Conservation (phyloP, 2,113 vertebrate genomes). For the Passer montanus region DNA sequence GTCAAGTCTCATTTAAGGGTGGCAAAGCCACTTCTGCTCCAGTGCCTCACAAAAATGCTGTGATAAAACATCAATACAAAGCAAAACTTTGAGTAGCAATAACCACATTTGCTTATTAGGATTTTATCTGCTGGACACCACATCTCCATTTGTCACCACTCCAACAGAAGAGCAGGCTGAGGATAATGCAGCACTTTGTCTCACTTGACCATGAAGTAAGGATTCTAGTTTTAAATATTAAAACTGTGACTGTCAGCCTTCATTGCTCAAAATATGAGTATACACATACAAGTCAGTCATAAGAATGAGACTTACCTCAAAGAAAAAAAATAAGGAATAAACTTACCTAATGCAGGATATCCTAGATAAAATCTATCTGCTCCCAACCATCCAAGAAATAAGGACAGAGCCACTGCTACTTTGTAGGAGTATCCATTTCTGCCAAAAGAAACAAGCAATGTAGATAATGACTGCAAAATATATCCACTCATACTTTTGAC, state of each 20-base stretch:
- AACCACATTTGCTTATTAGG: neutral
- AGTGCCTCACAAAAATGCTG: neutral
- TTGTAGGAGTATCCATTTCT: slow-evolving; percentile 97
- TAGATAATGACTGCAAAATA: slow-evolving; percentile 27
- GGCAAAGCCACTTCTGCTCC: neutral
- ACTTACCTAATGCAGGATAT: slow-evolving; percentile 94
- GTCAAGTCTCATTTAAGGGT: neutral
- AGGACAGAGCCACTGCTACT: slow-evolving; percentile 93
- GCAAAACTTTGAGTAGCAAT: neutral
- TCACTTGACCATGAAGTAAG: neutral
- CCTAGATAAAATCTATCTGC: slow-evolving; percentile 98
- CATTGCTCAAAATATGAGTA: neutral
- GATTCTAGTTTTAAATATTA: neutral
- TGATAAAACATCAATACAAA: neutral
- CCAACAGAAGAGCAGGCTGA: neutral
- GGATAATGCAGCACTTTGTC: neutral
- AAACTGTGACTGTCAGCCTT: neutral
- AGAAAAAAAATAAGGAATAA: neutral
- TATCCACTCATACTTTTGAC: slow-evolving; percentile 9
- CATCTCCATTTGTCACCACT: neutral
- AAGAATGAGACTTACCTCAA: neutral
- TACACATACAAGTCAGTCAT: neutral
- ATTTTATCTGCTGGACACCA: neutral
- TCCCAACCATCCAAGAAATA: slow-evolving; percentile 97
- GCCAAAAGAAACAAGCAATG: slow-evolving; percentile 44